A percentile compares a stretch with the other conserved stretches of the same genome.
Conservation (phyloP, 1,140 invertebrate genomes). For the Neoseiulus cucumeris region DNA sequence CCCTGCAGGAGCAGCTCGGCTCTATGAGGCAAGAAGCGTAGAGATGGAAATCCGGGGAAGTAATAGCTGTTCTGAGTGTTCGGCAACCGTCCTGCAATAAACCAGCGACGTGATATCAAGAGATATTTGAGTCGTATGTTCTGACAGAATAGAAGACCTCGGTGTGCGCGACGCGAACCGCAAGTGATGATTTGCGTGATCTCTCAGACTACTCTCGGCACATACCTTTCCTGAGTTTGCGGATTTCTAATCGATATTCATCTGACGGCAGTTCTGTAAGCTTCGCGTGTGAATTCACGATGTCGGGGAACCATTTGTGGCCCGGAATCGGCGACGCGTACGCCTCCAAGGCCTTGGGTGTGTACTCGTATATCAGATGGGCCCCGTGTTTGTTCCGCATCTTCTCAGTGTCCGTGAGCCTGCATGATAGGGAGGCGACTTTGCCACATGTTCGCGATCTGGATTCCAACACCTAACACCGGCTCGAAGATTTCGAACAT, state of each 20-base stretch:
- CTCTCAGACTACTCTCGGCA: too few relatives aligned
- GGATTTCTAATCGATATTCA: conserved; percentile 35
- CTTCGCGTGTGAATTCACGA: conserved; percentile 37
- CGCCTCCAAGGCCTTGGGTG: conserved; percentile 34
- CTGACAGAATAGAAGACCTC: too few relatives aligned
- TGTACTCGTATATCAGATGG: conserved; percentile 51
- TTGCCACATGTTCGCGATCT: not conserved
- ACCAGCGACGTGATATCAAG: too few relatives aligned
- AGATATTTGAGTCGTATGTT: too few relatives aligned
- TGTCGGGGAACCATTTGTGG: conserved; percentile 37
- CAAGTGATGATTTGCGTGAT: too few relatives aligned
- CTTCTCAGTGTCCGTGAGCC: conserved; percentile 41
- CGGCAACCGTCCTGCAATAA: not conserved
- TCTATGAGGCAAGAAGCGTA: conserved; percentile 56
- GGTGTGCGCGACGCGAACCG: too few relatives aligned
- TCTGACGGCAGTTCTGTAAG: conserved; percentile 31
- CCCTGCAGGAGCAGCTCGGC: conserved; percentile 42
- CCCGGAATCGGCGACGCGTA: conserved; percentile 33
- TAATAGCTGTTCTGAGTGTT: conserved; percentile 29
- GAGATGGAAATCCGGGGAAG: conserved; percentile 72
- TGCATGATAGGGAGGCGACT: not conserved
- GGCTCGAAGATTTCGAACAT: too few relatives aligned
- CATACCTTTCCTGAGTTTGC: not conserved
- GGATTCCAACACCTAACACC: too few relatives aligned
- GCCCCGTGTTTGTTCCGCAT: conserved; percentile 60